Percentiles rank a stretch among this genome's conserved stretches.
phyloP scores from a whole-genome alignment of 2,888 invertebrate species.

The Agapostemon virescens region DNA sequence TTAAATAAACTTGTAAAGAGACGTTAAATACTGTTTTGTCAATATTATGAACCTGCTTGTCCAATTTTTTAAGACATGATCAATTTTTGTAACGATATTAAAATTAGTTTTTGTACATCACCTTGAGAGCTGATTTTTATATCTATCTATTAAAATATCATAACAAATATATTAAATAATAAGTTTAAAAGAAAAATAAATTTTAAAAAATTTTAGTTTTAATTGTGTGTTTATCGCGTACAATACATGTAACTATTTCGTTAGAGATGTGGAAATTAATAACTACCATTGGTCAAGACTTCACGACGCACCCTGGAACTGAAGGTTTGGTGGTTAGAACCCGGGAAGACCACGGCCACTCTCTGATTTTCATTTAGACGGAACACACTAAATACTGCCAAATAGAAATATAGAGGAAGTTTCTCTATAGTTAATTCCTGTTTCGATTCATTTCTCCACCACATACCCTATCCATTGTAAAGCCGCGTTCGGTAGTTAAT shows the following conservation, averaged over 20 bases:
- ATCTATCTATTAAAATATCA: not conserved
- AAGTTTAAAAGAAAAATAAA: not conserved
- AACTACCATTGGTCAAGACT: too few relatives aligned
- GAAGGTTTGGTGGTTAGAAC: too few relatives aligned
- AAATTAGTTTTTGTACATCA: not conserved
- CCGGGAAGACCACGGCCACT: too few relatives aligned
- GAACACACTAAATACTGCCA: too few relatives aligned
- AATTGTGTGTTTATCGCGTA: not conserved
- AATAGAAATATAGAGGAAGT: too few relatives aligned
- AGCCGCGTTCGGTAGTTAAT: too few relatives aligned
- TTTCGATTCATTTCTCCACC: too few relatives aligned
- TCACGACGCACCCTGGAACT: too few relatives aligned
- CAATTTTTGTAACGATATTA: not conserved
- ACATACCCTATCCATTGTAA: too few relatives aligned
- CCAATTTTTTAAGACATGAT: not conserved
- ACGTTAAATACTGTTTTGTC: constrained; percentile 34
- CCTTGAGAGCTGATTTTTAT: not conserved
- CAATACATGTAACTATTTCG: not conserved
- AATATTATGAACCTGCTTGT: constrained; percentile 15
- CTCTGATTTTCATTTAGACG: too few relatives aligned
- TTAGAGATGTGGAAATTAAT: constrained; percentile 51
- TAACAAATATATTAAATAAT: not conserved
- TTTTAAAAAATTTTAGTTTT: not conserved
- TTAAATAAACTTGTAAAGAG: constrained; percentile 22
- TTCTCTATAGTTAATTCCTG: too few relatives aligned